Base-by-base conservation (phyloP, 2,113 vertebrate species). In the Hippopotamus amphibius region DNA sequence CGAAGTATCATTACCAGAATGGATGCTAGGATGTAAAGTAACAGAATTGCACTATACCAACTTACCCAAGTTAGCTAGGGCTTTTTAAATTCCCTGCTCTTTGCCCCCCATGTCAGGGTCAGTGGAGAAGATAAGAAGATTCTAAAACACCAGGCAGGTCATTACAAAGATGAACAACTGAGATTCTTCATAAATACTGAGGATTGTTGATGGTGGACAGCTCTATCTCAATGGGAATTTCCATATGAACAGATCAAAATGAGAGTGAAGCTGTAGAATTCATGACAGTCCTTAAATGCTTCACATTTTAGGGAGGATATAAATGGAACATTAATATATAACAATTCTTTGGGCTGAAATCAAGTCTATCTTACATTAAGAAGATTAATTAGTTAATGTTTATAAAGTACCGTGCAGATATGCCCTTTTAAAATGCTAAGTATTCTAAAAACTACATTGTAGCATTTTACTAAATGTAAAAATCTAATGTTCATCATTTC, bases 401-500 rank as follows among this genome's bases (percentile, higher is more conserved):
- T 97, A 94, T 97, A 92, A 97, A 97, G 95, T 96, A 96, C 90
- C 53, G 61, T 94, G 95, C 69, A 97, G 97, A 98, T 97, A 89
- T 96, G 95, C 97, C 97, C 95, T 97, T 97, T 98, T 63, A 95
- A 98, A 98, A 96, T 98, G 96, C 90, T 97, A 97, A 97, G n/a
- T 96, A 96, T 96, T 97, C 93, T 97, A 97, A 94, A 97, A 97
- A 84, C 97, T 97, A 80, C 71, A 48, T 92, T 97, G 63, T 82
- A 97, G 41, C 80, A 93, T 97, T 98, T 90, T 82, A 76, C 90
- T 97, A 80, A 95, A 61, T 98, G 86, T 98, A 97, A 90, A 97
- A n/a, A 88, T 97, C 93, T 97, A 71, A 91, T 93, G 43, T 50
- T 99, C 93, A 98, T 98, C 65, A 98, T 98, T 97, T 98, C 97